Base-by-base conservation (phyloP, 2,888 invertebrate species). In the Ypsolopha scabrella region DNA sequence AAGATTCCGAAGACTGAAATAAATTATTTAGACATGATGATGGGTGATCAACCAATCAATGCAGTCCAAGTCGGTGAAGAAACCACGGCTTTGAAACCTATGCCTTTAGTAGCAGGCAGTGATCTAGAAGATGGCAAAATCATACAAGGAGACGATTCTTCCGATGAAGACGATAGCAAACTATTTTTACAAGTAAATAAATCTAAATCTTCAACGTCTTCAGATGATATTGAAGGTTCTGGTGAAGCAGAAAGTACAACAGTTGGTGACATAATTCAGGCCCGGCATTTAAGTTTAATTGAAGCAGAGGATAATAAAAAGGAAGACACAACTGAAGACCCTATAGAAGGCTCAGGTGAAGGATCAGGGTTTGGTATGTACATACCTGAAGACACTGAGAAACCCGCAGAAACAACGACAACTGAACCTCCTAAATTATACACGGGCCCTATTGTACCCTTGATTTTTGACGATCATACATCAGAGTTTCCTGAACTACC, bases 41-140 rank as follows among this genome's bases (percentile, higher is more conserved):
- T 90, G 78, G 90, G 88, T 51, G 92, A 92, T 61, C 87, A 91
- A 63, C 87, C 90, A 0, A 57, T 79, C 7, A 74, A 62, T 50
- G 76, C 85, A 10, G 62, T 78, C 56, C 56, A 68, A 59, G 59
- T 87, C 60, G 70, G 85, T 44, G 56, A 77, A 65, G 68, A 85
- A 58, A 75, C 79, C 2, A 71, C 68, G 24, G 79, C 78, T 33
- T 64, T 86, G 41, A 86, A 81, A 63, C 75, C 81, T 4, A 72
- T 80, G 74, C 65, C 80, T 9, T 60, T 77, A 50, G 69, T 75
- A 52, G 72, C 73, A 41, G 63, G 57, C 53, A 80, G 61, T 59
- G 80, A 79, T 63, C 71, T 87, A 56, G 82, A 83, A 51, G 79
- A 81, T 54, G 83, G 85, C 2, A 70, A 72, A 54, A 70, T 88